phyloP scores from a whole-genome alignment of 1,140 invertebrate genomes.

The Muscidifurax raptorellus region DNA sequence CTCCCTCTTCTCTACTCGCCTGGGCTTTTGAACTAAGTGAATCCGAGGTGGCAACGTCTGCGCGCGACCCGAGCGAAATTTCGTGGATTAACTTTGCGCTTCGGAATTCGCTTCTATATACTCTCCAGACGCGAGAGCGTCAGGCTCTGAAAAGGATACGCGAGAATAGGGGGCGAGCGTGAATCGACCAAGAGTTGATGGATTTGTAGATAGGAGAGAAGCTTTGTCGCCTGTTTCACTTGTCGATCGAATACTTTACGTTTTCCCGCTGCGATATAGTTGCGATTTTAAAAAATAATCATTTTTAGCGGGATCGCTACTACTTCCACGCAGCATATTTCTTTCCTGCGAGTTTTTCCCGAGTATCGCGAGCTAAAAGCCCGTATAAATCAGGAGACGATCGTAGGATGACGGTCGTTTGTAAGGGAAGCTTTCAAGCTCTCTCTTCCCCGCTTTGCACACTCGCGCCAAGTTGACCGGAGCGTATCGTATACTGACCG shows the following conservation, averaged over 20 bases:
- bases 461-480: not conserved
- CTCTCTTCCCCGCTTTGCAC: not conserved
- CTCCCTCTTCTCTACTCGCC: not conserved
- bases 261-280: too few species aligned
- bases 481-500: not conserved
- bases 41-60: slow-evolving; percentile 34
- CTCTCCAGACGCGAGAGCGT: not conserved
- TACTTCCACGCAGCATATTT: not conserved
- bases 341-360: slow-evolving; percentile 6
- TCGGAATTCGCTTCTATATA: not conserved
- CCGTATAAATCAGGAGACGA: slow-evolving; percentile 48
- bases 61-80: slow-evolving; percentile 13
- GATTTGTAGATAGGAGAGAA: not conserved
- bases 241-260: too few species aligned
- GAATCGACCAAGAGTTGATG: not conserved
- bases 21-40: slow-evolving; percentile 27
- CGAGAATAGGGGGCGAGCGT: not conserved
- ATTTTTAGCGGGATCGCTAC: not conserved
- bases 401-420: slow-evolving; percentile 39
- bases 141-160: not conserved
- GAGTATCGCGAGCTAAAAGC: slow-evolving; percentile 43
- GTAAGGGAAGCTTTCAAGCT: slow-evolving; percentile 45
- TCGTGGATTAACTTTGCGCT: slow-evolving; percentile 31
- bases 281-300: too few species aligned
- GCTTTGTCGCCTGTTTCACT: too few species aligned